phyloP scores from a whole-genome alignment of 2,888 invertebrate genomes.

The Mythimna impura region DNA sequence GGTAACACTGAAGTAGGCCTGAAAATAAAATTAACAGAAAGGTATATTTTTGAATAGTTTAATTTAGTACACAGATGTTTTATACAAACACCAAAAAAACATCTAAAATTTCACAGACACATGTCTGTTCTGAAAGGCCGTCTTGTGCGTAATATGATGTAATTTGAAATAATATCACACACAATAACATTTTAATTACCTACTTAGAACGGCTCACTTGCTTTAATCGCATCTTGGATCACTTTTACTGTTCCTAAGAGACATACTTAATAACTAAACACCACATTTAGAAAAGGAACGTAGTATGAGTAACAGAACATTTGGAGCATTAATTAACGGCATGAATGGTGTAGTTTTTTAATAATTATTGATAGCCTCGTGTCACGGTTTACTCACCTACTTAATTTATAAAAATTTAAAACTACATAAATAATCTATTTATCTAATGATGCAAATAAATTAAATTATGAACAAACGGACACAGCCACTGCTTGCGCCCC shows the following conservation, averaged over 20 bases:
- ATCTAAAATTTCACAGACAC: not conserved
- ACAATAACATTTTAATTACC: conserved; percentile 26
- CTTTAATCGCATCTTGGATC: conserved; percentile 10
- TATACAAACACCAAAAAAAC: not conserved
- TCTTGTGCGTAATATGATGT: not conserved
- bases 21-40: too few relatives aligned
- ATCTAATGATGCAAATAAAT: too few relatives aligned
- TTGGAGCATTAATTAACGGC: too few relatives aligned
- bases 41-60: too few relatives aligned
- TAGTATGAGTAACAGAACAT: not conserved
- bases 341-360: too few relatives aligned
- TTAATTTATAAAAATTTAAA: too few relatives aligned
- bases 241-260: not conserved
- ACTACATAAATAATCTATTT: too few relatives aligned
- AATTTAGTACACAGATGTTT: not conserved
- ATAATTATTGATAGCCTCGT: too few relatives aligned
- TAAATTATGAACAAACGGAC: too few relatives aligned
- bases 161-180: conserved; percentile 3
- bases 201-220: conserved; percentile 1
- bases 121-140: not conserved
- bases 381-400: too few relatives aligned
- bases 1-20: too few relatives aligned
- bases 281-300: not conserved
- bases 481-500: too few relatives aligned
- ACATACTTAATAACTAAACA: not conserved